phyloP scores from a whole-genome alignment of 2,797 vertebrate genomes.

The Jordanella pulchra region DNA sequence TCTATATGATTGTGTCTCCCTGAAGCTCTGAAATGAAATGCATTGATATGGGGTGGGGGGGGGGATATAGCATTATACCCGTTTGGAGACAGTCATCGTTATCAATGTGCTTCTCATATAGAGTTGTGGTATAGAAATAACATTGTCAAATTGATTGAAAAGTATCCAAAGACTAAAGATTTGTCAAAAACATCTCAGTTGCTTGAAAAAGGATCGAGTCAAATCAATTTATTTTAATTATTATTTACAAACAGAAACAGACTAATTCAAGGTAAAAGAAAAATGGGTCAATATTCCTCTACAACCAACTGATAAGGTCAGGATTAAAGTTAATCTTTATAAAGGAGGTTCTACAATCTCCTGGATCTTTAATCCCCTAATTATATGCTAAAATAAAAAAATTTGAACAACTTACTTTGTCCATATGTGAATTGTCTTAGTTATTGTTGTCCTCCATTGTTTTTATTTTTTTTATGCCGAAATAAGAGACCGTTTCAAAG shows the following conservation, averaged over 20 bases:
- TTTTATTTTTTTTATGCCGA: constrained; percentile 48
- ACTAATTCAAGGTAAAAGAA: too few species aligned
- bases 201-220: too few species aligned
- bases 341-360: too few species aligned
- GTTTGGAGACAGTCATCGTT: too few species aligned
- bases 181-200: background rate
- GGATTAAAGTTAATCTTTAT: background rate
- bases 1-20: too few species aligned
- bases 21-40: too few species aligned
- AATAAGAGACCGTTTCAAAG: constrained; percentile 49
- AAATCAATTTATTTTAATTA: background rate
- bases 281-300: background rate
- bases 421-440: background rate
- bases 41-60: too few species aligned
- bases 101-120: too few species aligned
- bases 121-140: background rate
- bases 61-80: too few species aligned
- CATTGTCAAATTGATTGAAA: background rate
- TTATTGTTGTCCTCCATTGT: background rate
- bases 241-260: background rate
- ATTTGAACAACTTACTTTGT: background rate
- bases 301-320: background rate
- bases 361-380: background rate
- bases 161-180: background rate
- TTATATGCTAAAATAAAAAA: background rate